Base-by-base conservation (phyloP, 2,888 invertebrate genomes). In the Ectobius pallidus region DNA sequence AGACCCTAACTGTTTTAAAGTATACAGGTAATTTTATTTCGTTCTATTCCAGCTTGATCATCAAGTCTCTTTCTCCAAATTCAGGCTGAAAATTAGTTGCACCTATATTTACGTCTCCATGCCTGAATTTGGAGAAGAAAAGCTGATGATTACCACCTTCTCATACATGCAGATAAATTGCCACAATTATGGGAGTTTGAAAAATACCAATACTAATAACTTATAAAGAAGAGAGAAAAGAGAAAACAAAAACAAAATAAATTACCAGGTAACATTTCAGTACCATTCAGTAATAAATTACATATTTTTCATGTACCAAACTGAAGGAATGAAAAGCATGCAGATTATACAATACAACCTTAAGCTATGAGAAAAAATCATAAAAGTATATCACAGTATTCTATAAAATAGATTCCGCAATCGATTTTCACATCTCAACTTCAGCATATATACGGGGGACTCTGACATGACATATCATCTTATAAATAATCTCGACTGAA, bases 31-130 rank as follows among this genome's bases (percentile, higher is more conserved):
- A 58, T 58, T 58, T 58, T 58, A 58, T 58, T 58, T 58, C 52
- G 27, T 30, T 58, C 58, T 30, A 30, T 34, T 58, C 30, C 14
- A 6, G 4, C 30, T 30, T 58, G 30, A 1, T 9, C 30, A 58
- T 25, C 58, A 58, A 30, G 30, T 58, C 3, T 58, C n/a, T 30
- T 58, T n/a, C 58, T 30, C 58, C n/a, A 25, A n/a, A 25, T 30
- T 58, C 58, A 58, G 58, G 27, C 27, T 58, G 58, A 30, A 58
- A 58, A 30, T 16, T n/a, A 55, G 30, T 67, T 72, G 72, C 72
- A 72, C 72, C 72, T 72, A 72, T 72, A 72, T 72, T 69, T 69
- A 68, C 39, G 68, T 72, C 72, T 69, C 62, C 58, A 58, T 58
- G 25, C 52, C 58, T 30, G 30, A 58, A 58, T 16, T n/a, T 11